Base-by-base conservation (phyloP, 2,888 invertebrate species). In the Euclidia mi region DNA sequence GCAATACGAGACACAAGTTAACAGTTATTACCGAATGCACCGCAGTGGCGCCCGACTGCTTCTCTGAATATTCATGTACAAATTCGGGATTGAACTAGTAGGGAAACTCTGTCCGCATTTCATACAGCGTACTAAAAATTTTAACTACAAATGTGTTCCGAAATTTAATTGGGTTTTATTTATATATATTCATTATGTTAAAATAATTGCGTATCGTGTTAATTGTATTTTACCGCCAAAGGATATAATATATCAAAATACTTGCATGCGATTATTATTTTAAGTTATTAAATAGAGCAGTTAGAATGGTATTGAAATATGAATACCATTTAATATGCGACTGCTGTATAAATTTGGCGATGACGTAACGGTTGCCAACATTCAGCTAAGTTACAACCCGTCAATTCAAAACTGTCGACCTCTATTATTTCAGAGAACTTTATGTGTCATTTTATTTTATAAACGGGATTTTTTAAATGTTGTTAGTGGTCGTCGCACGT, bases 31-130 rank as follows among this genome's bases (percentile, higher is more conserved):
- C 88, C 82, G 83, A 62, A 87, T 79, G 78, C 81, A 79, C 81
- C 81, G 80, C 56, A 49, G 34, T 55, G 53, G 46, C 46, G 57
- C 53, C 45, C 61, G 81, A 74, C 81, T 86, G 65, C 80, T 69
- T 76, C 76, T 58, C 83, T 92, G 91, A 92, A 92, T 92, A 92
- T 92, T 91, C 91, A 92, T 92, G 85, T 78, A 78, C 78, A 75
- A 79, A 78, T 79, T 76, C 76, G 78, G 81, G 84, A 82, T 81
- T 82, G 72, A 77, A 76, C 76, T 74, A 74, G 58, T 57, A 56
- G 47, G 58, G 67, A 67, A 79, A 79, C 76, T 81, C 81, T 79
- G 59, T 58, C 74, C 63, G 60, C 69, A 73, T 76, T 82, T 63
- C 64, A 68, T 56, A 56, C 51, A 32, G 66, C 53, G 66, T 56